Evolutionary conservation across 2,888 invertebrate species (phyloP), one percentile per base, ranked within the genome.

Genomic region (Hesperia comma): DNA sequence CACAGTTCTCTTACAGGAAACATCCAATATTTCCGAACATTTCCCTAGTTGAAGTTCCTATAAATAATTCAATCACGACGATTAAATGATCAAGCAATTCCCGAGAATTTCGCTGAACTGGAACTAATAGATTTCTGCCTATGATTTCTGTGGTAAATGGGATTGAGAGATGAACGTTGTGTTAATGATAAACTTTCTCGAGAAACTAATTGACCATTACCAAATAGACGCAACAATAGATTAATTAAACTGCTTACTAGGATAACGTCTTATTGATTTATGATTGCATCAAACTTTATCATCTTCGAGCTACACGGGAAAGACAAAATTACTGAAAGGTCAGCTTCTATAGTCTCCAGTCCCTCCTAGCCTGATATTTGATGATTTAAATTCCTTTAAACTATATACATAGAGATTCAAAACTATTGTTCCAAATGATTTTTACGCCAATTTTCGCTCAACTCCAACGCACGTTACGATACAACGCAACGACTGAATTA

Each of bases 71-170:
- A 63, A 63, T 63, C 63, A 46, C 46, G 14, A 33, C 63, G 56
- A 54, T 51, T 51, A 63, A 63, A 63, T 21, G 55, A 60, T 15
- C 56, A 43, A 70, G 66, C 56, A 32, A 26, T 56, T 53, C 66
- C 62, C 60, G 61, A 69, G 49, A 63, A 33, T 67, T 57, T 43
- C 53, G 37, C n/a, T 55, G 55, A 40, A 66, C 49, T 51, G 63
- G 21, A 64, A 62, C 53, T 43, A 46, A 56, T 46, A 70, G 41
- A 12, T 46, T 46, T 51, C 51, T 51, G 51, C 51, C 51, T 51
- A 51, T 51, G 51, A 51, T 51, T 21, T 46, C 15, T 33, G 56
- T 12, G 19, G 46, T 6, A 46, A 55, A 49, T 40, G 40, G 53
- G 15, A 53, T 46, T 17, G 12, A 32, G 8, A 26, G 46, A 60